These are phyloP conservation scores for Acipenser transmontanus DNA, from an alignment of 2,797 vertebrate genomes.

Conservation along the genomic window DNA sequence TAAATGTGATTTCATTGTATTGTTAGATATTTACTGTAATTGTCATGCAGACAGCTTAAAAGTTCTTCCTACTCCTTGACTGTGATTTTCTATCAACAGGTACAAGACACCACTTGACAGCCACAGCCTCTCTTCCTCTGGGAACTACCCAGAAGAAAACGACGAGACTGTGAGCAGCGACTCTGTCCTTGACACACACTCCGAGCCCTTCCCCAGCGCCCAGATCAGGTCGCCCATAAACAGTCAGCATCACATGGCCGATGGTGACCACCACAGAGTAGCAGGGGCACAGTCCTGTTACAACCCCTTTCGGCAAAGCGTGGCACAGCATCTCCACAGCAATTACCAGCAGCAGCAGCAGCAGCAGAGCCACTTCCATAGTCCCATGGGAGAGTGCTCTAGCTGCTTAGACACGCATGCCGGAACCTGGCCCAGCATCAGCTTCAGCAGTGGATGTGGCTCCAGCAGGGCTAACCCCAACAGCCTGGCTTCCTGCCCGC, in stretches of 20 bases:
- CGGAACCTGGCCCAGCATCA: slow-evolving; percentile 38
- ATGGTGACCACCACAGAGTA: neutral
- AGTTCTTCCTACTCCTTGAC: too few species aligned
- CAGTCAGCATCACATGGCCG: too few species aligned
- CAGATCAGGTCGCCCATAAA: neutral
- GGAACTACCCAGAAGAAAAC: slow-evolving; percentile 60
- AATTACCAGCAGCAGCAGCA: slow-evolving; percentile 25
- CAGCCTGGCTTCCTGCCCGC: slow-evolving; percentile 40
- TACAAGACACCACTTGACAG: slow-evolving; percentile 27
- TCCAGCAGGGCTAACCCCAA: slow-evolving; percentile 36
- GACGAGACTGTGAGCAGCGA: slow-evolving; percentile 59
- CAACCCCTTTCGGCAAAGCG: slow-evolving; percentile 23
- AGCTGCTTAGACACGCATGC: slow-evolving; percentile 21
- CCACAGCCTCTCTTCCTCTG: slow-evolving; percentile 20
- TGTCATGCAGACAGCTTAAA: too few species aligned
- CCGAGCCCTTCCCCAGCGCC: neutral
- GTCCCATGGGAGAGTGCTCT: slow-evolving; percentile 34
- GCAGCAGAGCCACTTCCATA: slow-evolving; percentile 56
- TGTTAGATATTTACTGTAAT: too few species aligned
- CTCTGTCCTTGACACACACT: neutral
- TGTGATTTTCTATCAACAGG: slow-evolving; percentile 16
- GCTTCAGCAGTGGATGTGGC: slow-evolving; percentile 38
- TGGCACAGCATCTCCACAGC: slow-evolving; percentile 28
- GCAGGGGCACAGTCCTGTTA: slow-evolving; percentile 16
- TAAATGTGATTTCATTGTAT: too few species aligned